Base-by-base conservation (phyloP, 1,140 invertebrate species). In the Pseudomyrmex concolor region DNA sequence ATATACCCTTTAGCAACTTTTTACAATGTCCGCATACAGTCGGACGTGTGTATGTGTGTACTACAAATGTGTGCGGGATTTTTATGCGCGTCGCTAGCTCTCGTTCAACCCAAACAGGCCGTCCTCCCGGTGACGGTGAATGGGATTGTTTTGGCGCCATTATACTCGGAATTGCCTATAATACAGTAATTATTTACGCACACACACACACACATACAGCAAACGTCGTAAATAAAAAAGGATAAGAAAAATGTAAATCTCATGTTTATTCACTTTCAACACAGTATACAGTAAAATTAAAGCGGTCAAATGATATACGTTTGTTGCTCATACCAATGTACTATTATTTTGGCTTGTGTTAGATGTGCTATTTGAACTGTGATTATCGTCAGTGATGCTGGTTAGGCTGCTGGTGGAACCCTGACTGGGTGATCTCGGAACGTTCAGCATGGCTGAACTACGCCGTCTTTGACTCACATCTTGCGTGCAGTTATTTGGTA, bases 1-100 rank as follows among this genome's bases (percentile, higher is more conserved):
- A 99, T 63, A 99, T 95, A 1, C 99, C 99, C 90, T 98, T 97
- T 25, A 99, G 95, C 86, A 99, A 95, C 94, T 99, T 99, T 93
- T 99, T 98, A 95, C 99, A 99, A 92, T 97, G 96, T 89, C 99
- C 97, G 93, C 99, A 99, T 13, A 99, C 97, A 0, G 99, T 99
- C 19, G 98, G 99, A 57, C 98, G 95, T 19, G 97, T 99, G 94
- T 99, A 99, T 55, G 96, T 98, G 95, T 99, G 99, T 70, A 98
- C 94, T 88, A 97, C 96, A 93, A 98, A 98, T 34, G 98, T 98
- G 94, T 99, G 98, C 51, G 98, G 98, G 90, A 98, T 98, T 92
- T 97, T 97, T 55, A 98, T 96, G 59, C 96, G 95, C 45, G 94
- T 95, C 55, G 96, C 96, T 87, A 96, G 94, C 92, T 97, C 96